These are phyloP conservation scores for Caenorhabditis inopinata DNA, from an alignment of 1,140 invertebrate species.

Conservation along the genomic window DNA sequence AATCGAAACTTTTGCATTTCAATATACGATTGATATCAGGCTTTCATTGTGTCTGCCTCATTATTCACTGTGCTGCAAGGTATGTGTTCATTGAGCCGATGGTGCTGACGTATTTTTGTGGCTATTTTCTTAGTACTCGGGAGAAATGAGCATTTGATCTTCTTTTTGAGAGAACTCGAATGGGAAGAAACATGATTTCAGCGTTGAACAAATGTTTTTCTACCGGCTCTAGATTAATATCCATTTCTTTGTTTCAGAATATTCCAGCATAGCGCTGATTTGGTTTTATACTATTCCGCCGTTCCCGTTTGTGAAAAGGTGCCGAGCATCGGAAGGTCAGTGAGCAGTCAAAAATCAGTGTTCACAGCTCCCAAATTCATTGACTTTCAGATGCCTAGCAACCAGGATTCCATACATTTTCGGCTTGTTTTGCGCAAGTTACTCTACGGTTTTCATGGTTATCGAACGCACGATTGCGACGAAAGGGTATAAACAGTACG, in stretches of 20 bases:
- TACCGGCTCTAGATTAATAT: not conserved
- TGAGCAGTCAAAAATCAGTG: not conserved
- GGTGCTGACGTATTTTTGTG: too few relatives aligned
- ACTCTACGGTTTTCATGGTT: not conserved
- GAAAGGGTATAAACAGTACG: not conserved
- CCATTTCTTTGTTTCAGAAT: not conserved
- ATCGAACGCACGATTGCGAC: not conserved
- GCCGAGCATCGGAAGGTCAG: not conserved
- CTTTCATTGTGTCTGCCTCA: not conserved
- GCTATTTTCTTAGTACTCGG: too few relatives aligned
- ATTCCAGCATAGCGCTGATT: not conserved
- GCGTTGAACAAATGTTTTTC: too few relatives aligned
- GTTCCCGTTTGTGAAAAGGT: not conserved
- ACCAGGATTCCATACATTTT: not conserved
- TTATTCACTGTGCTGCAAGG: not conserved
- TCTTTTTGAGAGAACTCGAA: too few relatives aligned
- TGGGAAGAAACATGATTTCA: too few relatives aligned
- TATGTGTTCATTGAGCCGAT: too few relatives aligned
- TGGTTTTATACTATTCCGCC: not conserved
- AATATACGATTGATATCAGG: conserved; percentile 8
- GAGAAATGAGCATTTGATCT: too few relatives aligned
- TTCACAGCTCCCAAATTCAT: not conserved
- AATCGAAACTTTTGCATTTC: not conserved
- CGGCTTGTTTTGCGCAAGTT: not conserved
- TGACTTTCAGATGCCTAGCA: not conserved